These are phyloP conservation scores for Anseranas semipalmata DNA, from an alignment of 2,113 vertebrate genomes.

Conservation along the genomic window DNA sequence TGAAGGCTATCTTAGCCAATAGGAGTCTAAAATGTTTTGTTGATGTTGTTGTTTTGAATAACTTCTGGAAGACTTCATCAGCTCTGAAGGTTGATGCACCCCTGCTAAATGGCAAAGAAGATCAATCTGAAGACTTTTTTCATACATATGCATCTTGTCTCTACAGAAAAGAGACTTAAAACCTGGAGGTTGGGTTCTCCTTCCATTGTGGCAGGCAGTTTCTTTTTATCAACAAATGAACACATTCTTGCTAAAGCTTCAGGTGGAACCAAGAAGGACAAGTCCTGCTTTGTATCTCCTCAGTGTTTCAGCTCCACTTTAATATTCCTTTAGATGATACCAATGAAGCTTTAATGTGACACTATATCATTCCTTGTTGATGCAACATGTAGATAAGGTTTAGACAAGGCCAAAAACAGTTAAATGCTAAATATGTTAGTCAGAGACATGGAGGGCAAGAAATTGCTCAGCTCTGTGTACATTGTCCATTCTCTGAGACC, in stretches of 20 bases:
- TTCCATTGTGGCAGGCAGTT: not conserved
- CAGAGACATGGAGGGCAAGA: not conserved
- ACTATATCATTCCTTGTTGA: not conserved
- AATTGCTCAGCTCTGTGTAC: not conserved
- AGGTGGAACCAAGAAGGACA: not conserved
- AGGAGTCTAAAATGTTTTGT: not conserved
- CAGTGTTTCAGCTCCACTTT: not conserved
- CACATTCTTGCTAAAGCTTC: not conserved
- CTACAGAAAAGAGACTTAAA: not conserved
- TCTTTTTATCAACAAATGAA: not conserved
- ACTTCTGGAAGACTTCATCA: conserved; percentile 1
- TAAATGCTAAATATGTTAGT: not conserved
- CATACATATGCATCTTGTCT: not conserved
- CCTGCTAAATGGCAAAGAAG: not conserved
- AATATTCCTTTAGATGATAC: not conserved
- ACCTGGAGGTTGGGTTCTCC: not conserved
- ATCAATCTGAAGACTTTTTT: not conserved
- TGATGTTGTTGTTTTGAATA: not conserved
- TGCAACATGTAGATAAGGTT: not conserved
- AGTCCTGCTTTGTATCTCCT: not conserved
- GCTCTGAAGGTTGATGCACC: not conserved
- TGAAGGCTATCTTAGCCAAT: not conserved
- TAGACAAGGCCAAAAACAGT: not conserved
- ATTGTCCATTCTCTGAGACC: not conserved
- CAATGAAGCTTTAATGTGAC: not conserved